These are phyloP conservation scores for Amaurobius ferox DNA, from an alignment of 2,888 invertebrate genomes.

Conservation along the genomic window DNA sequence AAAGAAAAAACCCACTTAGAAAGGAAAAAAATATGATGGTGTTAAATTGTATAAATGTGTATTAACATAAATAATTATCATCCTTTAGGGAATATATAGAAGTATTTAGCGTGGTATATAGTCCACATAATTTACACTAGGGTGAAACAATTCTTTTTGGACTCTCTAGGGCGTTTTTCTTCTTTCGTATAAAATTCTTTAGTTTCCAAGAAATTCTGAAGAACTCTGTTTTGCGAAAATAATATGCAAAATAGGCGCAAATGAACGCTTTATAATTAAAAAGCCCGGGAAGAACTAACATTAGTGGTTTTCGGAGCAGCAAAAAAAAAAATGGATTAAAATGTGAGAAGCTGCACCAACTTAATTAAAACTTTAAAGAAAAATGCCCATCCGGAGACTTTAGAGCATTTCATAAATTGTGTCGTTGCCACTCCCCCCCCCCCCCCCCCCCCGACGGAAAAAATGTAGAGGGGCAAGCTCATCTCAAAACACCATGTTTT, in stretches of 20 bases:
- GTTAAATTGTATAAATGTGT: too few relatives aligned
- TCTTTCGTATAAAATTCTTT: too few relatives aligned
- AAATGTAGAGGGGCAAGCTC: neutral
- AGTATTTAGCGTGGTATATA: too few relatives aligned
- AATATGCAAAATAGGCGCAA: slow-evolving; percentile 6
- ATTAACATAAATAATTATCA: too few relatives aligned
- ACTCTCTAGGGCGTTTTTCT: too few relatives aligned
- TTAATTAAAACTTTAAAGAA: slow-evolving; percentile 56
- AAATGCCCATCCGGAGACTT: neutral
- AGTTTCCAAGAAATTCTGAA: too few relatives aligned
- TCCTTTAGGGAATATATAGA: too few relatives aligned
- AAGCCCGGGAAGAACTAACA: neutral
- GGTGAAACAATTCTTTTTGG: too few relatives aligned
- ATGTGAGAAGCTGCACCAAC: neutral
- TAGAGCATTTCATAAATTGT: slow-evolving; percentile 24
- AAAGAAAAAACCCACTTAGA: too few relatives aligned
- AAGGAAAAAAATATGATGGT: too few relatives aligned
- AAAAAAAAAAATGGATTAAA: neutral
- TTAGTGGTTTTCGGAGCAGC: neutral
- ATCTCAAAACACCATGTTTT: slow-evolving; percentile 30
- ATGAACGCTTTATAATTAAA: neutral
- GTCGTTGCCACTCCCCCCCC: slow-evolving; percentile 31
- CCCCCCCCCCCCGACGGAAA: slow-evolving; percentile 23
- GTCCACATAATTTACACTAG: too few relatives aligned
- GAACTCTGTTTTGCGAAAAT: neutral